Conservation (phyloP, 2,797 vertebrate species). For the Sorex maritimensis region DNA sequence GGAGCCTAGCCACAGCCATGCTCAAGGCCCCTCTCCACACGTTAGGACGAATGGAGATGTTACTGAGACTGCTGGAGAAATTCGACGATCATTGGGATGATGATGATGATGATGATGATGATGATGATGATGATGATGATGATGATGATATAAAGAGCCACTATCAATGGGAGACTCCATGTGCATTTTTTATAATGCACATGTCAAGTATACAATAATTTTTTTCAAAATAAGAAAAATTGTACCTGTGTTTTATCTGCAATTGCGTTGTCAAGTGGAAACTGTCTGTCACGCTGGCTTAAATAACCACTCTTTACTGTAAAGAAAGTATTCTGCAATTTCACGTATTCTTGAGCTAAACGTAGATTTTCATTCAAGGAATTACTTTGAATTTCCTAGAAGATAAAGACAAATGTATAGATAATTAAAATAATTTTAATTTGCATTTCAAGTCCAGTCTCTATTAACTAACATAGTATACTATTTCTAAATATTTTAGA, state of each 20-base stretch:
- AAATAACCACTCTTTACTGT: conserved; percentile 88
- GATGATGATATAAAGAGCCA: background rate
- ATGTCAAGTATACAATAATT: conserved; percentile 29
- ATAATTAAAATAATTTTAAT: conserved; percentile 61
- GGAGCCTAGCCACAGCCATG: too few species aligned
- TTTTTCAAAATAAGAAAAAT: background rate
- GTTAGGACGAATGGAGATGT: too few species aligned
- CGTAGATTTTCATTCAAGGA: conserved; percentile 90
- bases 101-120: too few species aligned
- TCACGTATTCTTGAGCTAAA: conserved; percentile 91
- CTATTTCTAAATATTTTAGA: background rate
- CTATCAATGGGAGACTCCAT: background rate
- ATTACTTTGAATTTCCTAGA: conserved; percentile 89
- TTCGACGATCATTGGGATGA: too few species aligned
- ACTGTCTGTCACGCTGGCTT: conserved; percentile 85
- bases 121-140: too few species aligned
- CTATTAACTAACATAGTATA: conserved; percentile 27
- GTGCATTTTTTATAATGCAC: background rate
- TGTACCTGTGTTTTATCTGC: conserved; percentile 92
- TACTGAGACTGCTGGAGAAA: too few species aligned
- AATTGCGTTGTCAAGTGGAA: conserved; percentile 85
- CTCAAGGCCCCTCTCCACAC: too few species aligned
- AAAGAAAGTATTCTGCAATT: conserved; percentile 88
- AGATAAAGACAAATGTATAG: conserved; percentile 44
- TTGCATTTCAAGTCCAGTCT: conserved; percentile 12